phyloP scores from a whole-genome alignment of 1,140 invertebrate genomes.

The Chironomus striatipennis region DNA sequence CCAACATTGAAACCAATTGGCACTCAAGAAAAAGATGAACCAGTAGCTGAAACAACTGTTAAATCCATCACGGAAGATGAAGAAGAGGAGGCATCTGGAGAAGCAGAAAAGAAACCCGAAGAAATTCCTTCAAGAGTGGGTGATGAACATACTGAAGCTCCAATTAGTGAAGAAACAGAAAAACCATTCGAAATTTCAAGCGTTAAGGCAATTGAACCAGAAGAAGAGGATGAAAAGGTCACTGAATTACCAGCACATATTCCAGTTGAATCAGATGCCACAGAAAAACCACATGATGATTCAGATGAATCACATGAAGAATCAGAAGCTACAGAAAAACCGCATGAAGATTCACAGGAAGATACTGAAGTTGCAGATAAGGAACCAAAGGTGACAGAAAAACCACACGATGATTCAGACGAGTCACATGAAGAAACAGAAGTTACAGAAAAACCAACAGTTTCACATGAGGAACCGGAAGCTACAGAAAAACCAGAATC shows the following conservation, averaged over 20 bases:
- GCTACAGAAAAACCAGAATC: constrained; percentile 17
- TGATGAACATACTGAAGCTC: not conserved
- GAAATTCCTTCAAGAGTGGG: constrained; percentile 6
- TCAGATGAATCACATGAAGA: not conserved
- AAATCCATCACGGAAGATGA: constrained; percentile 27
- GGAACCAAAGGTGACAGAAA: not conserved
- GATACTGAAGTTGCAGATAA: not conserved
- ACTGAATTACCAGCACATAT: constrained; percentile 18
- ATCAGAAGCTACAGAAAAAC: not conserved
- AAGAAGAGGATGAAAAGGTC: constrained; percentile 27
- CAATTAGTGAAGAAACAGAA: not conserved
- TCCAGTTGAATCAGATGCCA: constrained; percentile 15
- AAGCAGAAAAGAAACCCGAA: not conserved
- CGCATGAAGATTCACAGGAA: constrained; percentile 21
- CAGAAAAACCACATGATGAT: not conserved
- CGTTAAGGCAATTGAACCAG: constrained; percentile 21
- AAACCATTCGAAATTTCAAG: not conserved
- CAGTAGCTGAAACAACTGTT: constrained; percentile 27
- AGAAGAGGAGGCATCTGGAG: constrained; percentile 25
- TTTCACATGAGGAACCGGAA: constrained; percentile 21
- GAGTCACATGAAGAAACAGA: constrained; percentile 17
- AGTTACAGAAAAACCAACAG: not conserved
- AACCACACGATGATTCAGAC: not conserved
- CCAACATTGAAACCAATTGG: constrained; percentile 25
- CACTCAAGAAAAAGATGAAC: not conserved